Base-by-base conservation (phyloP, 2,888 invertebrate species). In the Tricholauxania praeusta region DNA sequence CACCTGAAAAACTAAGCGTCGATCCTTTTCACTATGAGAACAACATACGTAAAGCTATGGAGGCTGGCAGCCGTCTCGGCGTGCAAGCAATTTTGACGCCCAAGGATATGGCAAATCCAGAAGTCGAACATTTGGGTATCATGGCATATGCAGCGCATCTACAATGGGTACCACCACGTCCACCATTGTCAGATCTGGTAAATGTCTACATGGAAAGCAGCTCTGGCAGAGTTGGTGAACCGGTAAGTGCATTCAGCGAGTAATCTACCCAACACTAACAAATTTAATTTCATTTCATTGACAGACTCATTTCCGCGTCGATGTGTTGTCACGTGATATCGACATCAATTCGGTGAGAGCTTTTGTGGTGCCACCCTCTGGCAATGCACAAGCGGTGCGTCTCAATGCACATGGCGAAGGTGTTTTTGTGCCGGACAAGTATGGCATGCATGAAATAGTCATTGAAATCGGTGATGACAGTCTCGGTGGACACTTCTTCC, bases 81-180 rank as follows among this genome's bases (percentile, higher is more conserved):
- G 94, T 98, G 1, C 94, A 96, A 81, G 96, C 97, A 4, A 92
- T 98, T 57, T 88, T 99, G 73, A 93, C 96, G 79, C 94, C 98
- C 15, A 95, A 94, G 85, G 98, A 99, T 83, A 96, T 99, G 93
- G 94, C 96, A 52, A 96, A 96, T 85, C 94, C 93, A 53, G 95
- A 98, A 84, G 96, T 96, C 8, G 98, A 99, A 84, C 98, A 98
- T 89, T 89, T 99, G 78, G 98, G 97, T 12, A 96, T 98, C 73
- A 99, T 99, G 99, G 96, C 98, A 0, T 98, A 98, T 88, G 95
- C 96, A 0, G 96, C 98, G 0, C 92, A 95, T 85, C 94, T 96
- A 88, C 94, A 96, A 79, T 96, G 96, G 92, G 91, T 96, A 49
- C 93, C 94, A 47, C 95, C 96, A 72, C 89, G 95, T 62, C 94